Evolutionary conservation across 2,888 invertebrate species (phyloP), one percentile per base, ranked within the genome.

Genomic region (Venusia cambrica): DNA sequence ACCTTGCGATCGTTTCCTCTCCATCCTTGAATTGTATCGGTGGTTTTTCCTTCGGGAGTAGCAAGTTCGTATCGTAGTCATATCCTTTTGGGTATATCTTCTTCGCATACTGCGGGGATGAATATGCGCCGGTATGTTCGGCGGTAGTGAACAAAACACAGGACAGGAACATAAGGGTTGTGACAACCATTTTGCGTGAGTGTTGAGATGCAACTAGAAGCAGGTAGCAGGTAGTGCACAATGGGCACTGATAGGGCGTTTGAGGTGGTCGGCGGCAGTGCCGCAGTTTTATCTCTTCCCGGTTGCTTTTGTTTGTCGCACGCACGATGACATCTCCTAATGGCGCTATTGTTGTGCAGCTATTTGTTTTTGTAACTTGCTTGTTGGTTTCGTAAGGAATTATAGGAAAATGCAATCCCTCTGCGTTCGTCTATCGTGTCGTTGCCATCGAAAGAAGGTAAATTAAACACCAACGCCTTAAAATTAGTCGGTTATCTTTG

Each of bases 251-350:
- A 63, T 73, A 64, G 56, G 56, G 54, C 56, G 61, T 73, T 65
- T 70, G 73, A 62, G 60, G 42, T 59, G 53, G 51, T 56, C 45
- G 49, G 48, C 54, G 46, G 53, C 54, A 59, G 57, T 61, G 62
- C 57, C 62, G 67, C 65, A 62, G 70, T 85, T 87, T 81, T 87
- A 84, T 85, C 83, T 84, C 70, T 78, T 76, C 76, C 73, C 68
- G 54, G 39, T 45, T 57, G 60, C 83, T 81, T 85, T 87, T 87
- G 85, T 85, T 80, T 75, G 62, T 64, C 43, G 70, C 76, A 85
- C 84, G 87, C 85, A 73, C 83, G 79, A 73, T 78, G 87, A 80
- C 81, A 78, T 80, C 73, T 63, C 61, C 62, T 85, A 84, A 85
- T 85, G 70, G 76, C 26, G 55, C 70, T 62, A 81, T 84, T 84